These are phyloP conservation scores for Andrena flavipes DNA, from an alignment of 2,888 invertebrate species.

Conservation along the genomic window DNA sequence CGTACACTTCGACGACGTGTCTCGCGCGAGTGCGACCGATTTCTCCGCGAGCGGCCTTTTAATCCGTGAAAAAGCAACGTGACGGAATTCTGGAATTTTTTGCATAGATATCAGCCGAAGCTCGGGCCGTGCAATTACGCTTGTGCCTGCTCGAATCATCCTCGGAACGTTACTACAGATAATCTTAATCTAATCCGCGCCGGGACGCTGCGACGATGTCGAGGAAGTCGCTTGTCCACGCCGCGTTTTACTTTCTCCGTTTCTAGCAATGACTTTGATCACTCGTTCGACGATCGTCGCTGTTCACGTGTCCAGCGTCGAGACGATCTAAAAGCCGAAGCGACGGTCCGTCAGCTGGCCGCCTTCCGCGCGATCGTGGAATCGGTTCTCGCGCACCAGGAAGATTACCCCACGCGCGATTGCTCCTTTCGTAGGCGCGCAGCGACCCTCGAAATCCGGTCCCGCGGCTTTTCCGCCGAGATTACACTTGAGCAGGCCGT, in stretches of 20 bases:
- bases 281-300: not conserved
- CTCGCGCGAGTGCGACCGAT: constrained; percentile 51
- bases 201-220: not conserved
- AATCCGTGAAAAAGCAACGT: constrained; percentile 50
- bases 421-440: not conserved
- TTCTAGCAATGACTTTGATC: constrained; percentile 31
- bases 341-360: constrained; percentile 23
- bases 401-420: not conserved
- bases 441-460: not conserved
- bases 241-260: constrained; percentile 33
- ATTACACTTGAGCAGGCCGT: not conserved
- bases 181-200: constrained; percentile 21
- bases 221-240: constrained; percentile 9
- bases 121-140: not conserved
- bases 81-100: constrained; percentile 47
- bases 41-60: constrained; percentile 46
- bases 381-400: constrained; percentile 7
- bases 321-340: constrained; percentile 8
- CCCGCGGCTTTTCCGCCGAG: constrained; percentile 5
- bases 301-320: constrained; percentile 16
- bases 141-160: constrained; percentile 16
- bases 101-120: constrained; percentile 18
- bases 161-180: constrained; percentile 13
- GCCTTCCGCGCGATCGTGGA: not conserved
- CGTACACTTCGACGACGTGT: not conserved